These are phyloP conservation scores for Acronicta leporina DNA, from an alignment of 2,888 invertebrate genomes.

Conservation along the genomic window DNA sequence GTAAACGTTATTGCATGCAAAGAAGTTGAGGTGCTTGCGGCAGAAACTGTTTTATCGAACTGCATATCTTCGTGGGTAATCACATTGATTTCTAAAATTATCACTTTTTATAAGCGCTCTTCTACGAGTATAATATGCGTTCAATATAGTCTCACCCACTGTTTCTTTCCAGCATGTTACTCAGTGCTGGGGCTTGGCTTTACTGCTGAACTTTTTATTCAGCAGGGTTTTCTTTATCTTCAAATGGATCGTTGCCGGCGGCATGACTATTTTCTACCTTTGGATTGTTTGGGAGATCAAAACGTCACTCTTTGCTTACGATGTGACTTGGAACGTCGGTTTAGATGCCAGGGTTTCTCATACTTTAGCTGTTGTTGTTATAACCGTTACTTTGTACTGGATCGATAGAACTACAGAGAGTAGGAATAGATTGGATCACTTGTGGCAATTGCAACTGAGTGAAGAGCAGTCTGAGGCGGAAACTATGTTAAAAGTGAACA, in stretches of 20 bases:
- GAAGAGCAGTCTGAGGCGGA: slow-evolving; percentile 96
- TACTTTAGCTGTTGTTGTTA: slow-evolving; percentile 92
- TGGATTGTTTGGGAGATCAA: slow-evolving; percentile 91
- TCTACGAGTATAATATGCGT: no score
- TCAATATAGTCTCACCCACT: slow-evolving; percentile 25
- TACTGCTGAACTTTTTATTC: slow-evolving; percentile 94
- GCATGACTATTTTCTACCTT: slow-evolving; percentile 91
- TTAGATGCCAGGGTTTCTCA: slow-evolving; percentile 92
- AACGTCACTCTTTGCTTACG: slow-evolving; percentile 87
- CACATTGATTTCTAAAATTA: slow-evolving; percentile 45
- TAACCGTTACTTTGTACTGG: slow-evolving; percentile 93
- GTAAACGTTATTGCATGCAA: slow-evolving; percentile 89
- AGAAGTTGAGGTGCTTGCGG: slow-evolving; percentile 64
- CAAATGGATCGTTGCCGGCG: slow-evolving; percentile 92
- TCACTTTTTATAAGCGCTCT: not conserved
- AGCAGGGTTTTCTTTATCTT: slow-evolving; percentile 95
- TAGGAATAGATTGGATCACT: slow-evolving; percentile 95
- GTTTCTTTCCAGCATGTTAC: slow-evolving; percentile 91
- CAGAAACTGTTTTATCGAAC: slow-evolving; percentile 75
- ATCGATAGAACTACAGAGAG: slow-evolving; percentile 97
- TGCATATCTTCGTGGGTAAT: slow-evolving; percentile 87
- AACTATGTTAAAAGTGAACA: slow-evolving; percentile 96
- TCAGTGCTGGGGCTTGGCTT: slow-evolving; percentile 90
- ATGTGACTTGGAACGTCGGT: slow-evolving; percentile 92
- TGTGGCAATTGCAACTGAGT: slow-evolving; percentile 91